Evolutionary conservation across 2,113 vertebrate species (phyloP), one percentile per base, ranked within the genome.

Genomic region (Hippocampus zosterae): DNA sequence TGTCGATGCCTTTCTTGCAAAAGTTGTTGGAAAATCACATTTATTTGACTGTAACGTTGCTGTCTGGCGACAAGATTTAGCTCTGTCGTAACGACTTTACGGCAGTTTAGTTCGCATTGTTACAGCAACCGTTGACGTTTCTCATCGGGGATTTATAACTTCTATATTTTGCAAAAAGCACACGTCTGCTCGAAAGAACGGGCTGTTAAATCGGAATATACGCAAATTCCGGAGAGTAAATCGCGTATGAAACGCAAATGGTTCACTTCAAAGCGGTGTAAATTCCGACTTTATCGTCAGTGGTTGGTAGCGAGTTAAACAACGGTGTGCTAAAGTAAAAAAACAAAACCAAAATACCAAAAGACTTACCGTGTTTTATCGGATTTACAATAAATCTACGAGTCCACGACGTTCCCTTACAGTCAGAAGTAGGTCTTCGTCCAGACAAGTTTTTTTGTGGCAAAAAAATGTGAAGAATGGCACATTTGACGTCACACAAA

Each of bases 381-480:
- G 9, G 29, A 37, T 15, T 11, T 67, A 13, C 21, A 67, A 19
- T 8, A 33, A 48, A 29, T 19, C 8, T 10, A 53, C 18, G 5
- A 37, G 18, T 53, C 46, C 19, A 16, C 33, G 67, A 33, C 67
- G 59, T 73, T 12, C 0, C 21, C 68, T 29, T 11, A 23, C 7
- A 41, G 52, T 0, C 4, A 29, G 23, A 2, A 48, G 27, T 27
- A 4, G 21, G 19, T 73, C 60, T 25, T 33, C n/a, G 78, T 71
- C 73, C 57, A 13, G 67, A 78, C 83, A 75, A 48, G 80, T 12
- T 62, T 46, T 61, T 73, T 71, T 19, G 65, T 70, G 25, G 71
- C 16, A 42, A 10, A 72, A 67, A 59, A 4, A 84, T 72, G 42
- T 37, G 19, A 12, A 81, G 77, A 88, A 88, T 81, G 67, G 76